Conservation (phyloP, 2,888 invertebrate genomes). For the Tachina grossa region DNA sequence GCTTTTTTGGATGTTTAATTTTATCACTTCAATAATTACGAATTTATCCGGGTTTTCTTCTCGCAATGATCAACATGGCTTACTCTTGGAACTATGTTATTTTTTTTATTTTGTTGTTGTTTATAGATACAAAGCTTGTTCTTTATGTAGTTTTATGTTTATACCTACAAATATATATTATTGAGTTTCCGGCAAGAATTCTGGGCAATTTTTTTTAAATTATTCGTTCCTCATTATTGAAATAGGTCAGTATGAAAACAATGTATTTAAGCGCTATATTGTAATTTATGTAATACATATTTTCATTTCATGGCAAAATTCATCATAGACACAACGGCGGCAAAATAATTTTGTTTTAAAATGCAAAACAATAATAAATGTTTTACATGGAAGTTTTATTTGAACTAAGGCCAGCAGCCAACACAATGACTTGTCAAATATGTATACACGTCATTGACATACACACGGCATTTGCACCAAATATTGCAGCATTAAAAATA, state of each 20-base stretch:
- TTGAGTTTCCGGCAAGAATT: too few species aligned
- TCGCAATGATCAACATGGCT: too few species aligned
- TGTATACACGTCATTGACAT: slow-evolving; percentile 3
- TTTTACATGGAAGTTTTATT: slow-evolving; percentile 21
- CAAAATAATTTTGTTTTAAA: neutral
- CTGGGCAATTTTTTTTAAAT: too few species aligned
- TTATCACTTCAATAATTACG: too few species aligned
- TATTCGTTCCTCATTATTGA: neutral
- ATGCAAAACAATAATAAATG: neutral
- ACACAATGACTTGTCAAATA: slow-evolving; percentile 55
- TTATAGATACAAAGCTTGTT: too few species aligned
- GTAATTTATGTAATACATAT: neutral
- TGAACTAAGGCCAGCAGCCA: neutral
- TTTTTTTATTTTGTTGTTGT: too few species aligned
- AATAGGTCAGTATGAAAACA: neutral
- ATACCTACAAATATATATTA: too few species aligned
- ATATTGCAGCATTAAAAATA: neutral
- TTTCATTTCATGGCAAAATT: neutral
- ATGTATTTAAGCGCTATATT: too few species aligned
- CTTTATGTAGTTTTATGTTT: too few species aligned
- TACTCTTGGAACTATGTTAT: too few species aligned
- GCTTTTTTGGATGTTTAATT: too few species aligned
- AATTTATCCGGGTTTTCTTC: too few species aligned
- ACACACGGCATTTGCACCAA: neutral
- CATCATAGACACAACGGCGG: neutral